Base-by-base conservation (phyloP, 2,888 invertebrate species). In the Zonitis immaculata region DNA sequence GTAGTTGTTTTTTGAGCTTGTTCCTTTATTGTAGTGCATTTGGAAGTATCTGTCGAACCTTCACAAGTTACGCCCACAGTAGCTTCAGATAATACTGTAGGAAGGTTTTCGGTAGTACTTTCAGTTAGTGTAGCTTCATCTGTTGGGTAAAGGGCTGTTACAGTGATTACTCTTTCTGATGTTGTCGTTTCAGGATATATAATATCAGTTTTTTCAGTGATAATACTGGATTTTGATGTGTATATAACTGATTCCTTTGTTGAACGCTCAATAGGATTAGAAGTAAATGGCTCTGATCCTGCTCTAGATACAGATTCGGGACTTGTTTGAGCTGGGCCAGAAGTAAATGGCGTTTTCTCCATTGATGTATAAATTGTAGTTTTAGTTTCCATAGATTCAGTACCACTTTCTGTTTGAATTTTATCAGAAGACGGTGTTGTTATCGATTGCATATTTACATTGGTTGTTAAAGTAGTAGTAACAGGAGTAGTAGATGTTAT, bases 381-480 rank as follows among this genome's bases (percentile, higher is more conserved):
- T 35, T 47, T 50, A 51, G 46, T 48, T 44, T 56, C 56, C 30
- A 51, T 53, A 39, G 52, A 49, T 22, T 12, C 20, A 44, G 50
- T 43, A 16, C 42, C 14, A 7, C 16, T 48, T 14, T 5, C 9
- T 48, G 26, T 28, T 42, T 27, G 27, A 26, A 8, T 26, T 26
- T 1, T 26, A 6, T 47, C 48, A 26, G 42, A 39, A 9, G 30
- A 14, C 8, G 25, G 30, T 35, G 52, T 42, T 39, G 46, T 61
- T 42, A 52, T 61, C 47, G 51, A 6, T 51, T 48, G 44, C 59
- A 64, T 53, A 59, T 58, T 45, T 52, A 61, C 58, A 57, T 57
- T 63, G 63, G 58, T 57, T 62, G 66, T 68, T 68, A 67, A 62
- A 62, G 63, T 67, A 63, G 66, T 67, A 67, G 68, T 65, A 62